Conservation (phyloP, 2,797 vertebrate genomes). For the Pogonophryne albipinna region DNA sequence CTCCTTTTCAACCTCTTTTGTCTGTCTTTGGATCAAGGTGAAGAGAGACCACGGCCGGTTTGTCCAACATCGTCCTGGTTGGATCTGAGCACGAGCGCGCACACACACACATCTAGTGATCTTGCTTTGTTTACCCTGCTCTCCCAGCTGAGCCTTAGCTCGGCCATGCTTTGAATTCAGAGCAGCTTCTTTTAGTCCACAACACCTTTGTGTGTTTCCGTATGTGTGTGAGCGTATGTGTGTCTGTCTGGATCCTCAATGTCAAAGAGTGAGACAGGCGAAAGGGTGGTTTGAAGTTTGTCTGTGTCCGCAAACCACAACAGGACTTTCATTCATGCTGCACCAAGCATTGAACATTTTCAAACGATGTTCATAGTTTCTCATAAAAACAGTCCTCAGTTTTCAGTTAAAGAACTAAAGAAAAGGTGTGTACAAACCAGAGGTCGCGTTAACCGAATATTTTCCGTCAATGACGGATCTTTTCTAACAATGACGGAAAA, state of each 20-base stretch:
- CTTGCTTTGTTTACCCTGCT: constrained; percentile 27
- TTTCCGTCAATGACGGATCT: no score
- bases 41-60: constrained; percentile 22
- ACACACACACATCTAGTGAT: constrained; percentile 23
- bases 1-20: neutral
- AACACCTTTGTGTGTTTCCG: neutral
- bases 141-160: constrained; percentile 14
- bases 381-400: neutral
- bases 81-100: neutral
- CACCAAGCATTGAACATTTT: neutral
- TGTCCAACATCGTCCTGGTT: constrained; percentile 22
- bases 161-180: constrained; percentile 37
- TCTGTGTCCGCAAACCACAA: neutral
- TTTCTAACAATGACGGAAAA: no score
- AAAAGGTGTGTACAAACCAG: neutral
- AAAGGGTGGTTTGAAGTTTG: neutral
- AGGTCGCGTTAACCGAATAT: no score
- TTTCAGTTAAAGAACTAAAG: neutral
- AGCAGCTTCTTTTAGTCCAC: constrained; percentile 16
- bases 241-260: neutral
- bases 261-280: neutral
- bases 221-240: neutral
- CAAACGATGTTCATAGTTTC: neutral
- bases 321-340: neutral
- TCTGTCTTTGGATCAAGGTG: constrained; percentile 32